Percentiles rank a stretch among this genome's conserved stretches.
Evolutionary conservation across 1,140 invertebrate species (phyloP).

Genomic region (Lasioglossum albipes): DNA sequence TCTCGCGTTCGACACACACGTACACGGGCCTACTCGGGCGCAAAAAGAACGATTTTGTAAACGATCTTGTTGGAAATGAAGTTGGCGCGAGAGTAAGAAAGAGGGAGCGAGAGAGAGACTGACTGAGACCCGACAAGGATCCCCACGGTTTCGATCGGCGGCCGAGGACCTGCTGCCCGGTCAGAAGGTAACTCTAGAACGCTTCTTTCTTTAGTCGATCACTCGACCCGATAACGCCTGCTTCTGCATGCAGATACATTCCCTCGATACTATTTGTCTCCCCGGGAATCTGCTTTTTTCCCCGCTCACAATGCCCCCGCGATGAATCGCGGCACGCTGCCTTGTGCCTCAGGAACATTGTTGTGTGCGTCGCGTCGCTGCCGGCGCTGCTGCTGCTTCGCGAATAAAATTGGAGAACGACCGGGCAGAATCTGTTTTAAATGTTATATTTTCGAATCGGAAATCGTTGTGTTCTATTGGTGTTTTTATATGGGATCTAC

Average conservation of each 20-base stretch:
- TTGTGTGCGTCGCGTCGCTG: too few species aligned
- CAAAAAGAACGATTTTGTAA: neutral
- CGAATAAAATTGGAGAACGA: too few species aligned
- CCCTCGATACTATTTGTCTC: neutral
- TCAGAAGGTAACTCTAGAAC: constrained; percentile 44
- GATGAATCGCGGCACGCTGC: too few species aligned
- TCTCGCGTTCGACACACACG: constrained; percentile 1
- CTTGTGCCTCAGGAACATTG: too few species aligned
- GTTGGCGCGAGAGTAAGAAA: neutral
- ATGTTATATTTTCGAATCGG: too few species aligned
- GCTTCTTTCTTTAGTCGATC: constrained; percentile 26
- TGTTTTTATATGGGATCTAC: too few species aligned
- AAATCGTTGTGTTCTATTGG: too few species aligned
- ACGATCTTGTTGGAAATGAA: neutral
- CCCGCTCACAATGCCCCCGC: too few species aligned
- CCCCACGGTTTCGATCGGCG: constrained; percentile 7
- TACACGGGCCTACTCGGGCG: neutral
- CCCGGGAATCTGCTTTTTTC: too few species aligned
- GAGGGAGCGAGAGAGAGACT: too few species aligned
- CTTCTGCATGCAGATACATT: constrained; percentile 16
- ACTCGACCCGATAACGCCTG: constrained; percentile 10
- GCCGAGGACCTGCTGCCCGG: constrained; percentile 28
- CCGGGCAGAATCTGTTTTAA: too few species aligned
- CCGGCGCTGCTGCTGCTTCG: too few species aligned
- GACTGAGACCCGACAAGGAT: neutral